Conservation (phyloP, 1,140 invertebrate genomes). For the Bombus picipes region DNA sequence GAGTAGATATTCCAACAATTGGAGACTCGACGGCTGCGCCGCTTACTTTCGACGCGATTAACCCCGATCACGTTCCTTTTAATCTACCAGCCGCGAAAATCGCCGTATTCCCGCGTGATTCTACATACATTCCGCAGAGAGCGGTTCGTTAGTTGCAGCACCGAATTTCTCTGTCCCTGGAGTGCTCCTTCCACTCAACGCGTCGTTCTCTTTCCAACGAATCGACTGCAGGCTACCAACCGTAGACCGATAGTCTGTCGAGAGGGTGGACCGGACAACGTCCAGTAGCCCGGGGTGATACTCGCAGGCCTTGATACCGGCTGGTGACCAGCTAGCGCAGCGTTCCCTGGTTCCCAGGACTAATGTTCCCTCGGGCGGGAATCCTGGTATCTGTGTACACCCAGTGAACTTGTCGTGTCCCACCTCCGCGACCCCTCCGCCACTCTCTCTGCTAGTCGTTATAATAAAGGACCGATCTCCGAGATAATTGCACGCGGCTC, state of each 20-base stretch:
- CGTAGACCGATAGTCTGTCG: conserved; percentile 24
- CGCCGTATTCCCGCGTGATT: background rate
- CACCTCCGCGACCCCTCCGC: background rate
- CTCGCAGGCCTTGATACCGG: conserved; percentile 53
- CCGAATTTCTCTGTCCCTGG: conserved; percentile 12
- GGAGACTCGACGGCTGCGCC: accelerated
- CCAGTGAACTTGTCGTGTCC: conserved; percentile 45
- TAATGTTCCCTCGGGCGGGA: conserved; percentile 70
- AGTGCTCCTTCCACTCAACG: background rate
- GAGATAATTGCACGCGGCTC: conserved; percentile 58
- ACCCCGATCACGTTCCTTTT: conserved; percentile 43
- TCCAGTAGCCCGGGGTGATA: conserved; percentile 60
- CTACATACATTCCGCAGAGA: conserved; percentile 27
- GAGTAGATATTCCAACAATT: too few relatives aligned
- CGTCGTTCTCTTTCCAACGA: conserved; percentile 29
- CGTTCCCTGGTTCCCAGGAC: conserved; percentile 66
- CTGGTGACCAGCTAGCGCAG: conserved; percentile 48
- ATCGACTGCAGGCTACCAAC: conserved; percentile 45
- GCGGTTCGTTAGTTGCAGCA: conserved; percentile 11
- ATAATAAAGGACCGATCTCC: conserved; percentile 70
- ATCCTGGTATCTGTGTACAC: conserved; percentile 55
- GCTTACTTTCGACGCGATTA: conserved; percentile 29
- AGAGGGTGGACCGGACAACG: conserved; percentile 56
- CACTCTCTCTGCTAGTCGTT: conserved; percentile 15
- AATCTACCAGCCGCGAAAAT: conserved; percentile 18